phyloP scores from a whole-genome alignment of 2,797 vertebrate genomes.

The Sphaeramia orbicularis region DNA sequence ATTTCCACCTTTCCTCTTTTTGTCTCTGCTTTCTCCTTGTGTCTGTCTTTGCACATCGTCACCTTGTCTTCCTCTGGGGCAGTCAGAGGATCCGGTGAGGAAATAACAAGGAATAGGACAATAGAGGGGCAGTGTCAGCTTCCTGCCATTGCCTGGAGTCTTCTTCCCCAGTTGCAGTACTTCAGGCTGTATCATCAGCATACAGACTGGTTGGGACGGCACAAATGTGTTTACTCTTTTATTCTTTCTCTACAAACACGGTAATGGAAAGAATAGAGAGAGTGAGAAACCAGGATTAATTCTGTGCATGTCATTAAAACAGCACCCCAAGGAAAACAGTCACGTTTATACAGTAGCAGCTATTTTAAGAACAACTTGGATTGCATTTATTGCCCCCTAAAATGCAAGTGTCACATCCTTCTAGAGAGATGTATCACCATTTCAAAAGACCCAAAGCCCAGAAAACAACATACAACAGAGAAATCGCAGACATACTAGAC shows the following conservation, averaged over 20 bases:
- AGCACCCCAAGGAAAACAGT: slow-evolving; percentile 71
- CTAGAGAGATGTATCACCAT: slow-evolving; percentile 70
- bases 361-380: slow-evolving; percentile 77
- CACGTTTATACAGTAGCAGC: slow-evolving; percentile 70
- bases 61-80: slow-evolving; percentile 80
- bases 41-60: slow-evolving; percentile 79
- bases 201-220: slow-evolving; percentile 48
- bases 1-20: slow-evolving; percentile 65
- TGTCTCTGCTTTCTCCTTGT: slow-evolving; percentile 72
- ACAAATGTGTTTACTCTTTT: slow-evolving; percentile 73
- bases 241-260: slow-evolving; percentile 67
- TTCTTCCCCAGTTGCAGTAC: slow-evolving; percentile 55
- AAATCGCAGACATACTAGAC: slow-evolving; percentile 63
- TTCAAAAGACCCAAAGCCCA: slow-evolving; percentile 58
- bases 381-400: slow-evolving; percentile 69
- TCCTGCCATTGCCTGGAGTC: slow-evolving; percentile 73
- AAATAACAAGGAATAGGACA: slow-evolving; percentile 81
- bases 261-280: slow-evolving; percentile 60
- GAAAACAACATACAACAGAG: slow-evolving; percentile 58
- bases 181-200: slow-evolving; percentile 66
- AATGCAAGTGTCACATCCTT: slow-evolving; percentile 71
- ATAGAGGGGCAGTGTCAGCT: slow-evolving; percentile 76
- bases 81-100: slow-evolving; percentile 68
- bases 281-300: slow-evolving; percentile 60
- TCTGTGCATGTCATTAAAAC: slow-evolving; percentile 83